Percentiles rank a stretch among this genome's conserved stretches.
Conservation (phyloP, 2,113 vertebrate species). For the Chloropsis cyanopogon region DNA sequence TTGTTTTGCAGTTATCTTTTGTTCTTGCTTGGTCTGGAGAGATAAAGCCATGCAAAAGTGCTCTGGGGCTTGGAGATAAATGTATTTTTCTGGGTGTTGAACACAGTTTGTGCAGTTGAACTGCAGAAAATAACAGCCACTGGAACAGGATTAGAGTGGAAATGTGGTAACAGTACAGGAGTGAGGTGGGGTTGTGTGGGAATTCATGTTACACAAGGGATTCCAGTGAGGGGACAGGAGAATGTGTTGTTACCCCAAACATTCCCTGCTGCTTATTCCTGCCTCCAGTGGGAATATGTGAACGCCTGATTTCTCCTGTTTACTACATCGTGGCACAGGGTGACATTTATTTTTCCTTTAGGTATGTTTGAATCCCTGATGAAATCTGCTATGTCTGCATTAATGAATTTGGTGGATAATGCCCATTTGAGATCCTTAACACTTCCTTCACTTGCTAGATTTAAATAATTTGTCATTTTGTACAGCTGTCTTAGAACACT, state of each 20-base stretch:
- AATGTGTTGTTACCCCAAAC: background rate
- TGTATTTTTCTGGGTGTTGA: background rate
- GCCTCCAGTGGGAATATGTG: background rate
- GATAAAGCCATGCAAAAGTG: background rate
- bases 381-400: background rate
- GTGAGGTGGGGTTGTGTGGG: background rate
- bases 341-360: background rate
- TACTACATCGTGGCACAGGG: background rate
- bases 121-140: background rate
- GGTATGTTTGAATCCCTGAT: background rate
- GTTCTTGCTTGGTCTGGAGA: background rate
- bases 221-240: background rate
- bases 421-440: background rate
- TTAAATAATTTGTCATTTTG: background rate
- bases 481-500: background rate
- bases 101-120: background rate
- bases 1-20: background rate
- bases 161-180: accelerated
- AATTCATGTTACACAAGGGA: background rate
- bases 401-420: background rate
- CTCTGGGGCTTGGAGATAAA: constrained; percentile 44
- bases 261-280: background rate
- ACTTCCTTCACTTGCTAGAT: background rate
- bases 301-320: background rate
- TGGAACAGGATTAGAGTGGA: background rate